Evolutionary conservation across 2,888 invertebrate genomes (phyloP), one percentile per base, ranked within the genome.

Genomic region (Cosmia pyralina): DNA sequence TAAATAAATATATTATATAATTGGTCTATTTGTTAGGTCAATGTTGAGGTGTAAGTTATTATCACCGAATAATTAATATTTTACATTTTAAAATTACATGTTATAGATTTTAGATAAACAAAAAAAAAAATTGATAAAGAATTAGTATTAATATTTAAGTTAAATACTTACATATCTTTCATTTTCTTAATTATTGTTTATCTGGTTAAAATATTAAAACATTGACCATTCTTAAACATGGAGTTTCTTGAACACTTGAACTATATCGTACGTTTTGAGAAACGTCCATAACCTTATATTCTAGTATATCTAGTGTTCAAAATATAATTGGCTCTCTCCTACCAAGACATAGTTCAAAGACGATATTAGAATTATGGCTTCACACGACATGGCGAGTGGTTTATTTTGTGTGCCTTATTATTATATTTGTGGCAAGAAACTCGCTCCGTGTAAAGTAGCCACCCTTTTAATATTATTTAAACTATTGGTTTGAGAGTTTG

Each of bases 381-480:
- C 17, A 46, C n/a, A 22, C 38, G 22, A 66, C 28, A 66, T 59
- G 10, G 19, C 15, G 13, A 62, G 15, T 44, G 10, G 34, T 8
- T 8, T 38, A 34, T 64, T 65, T 38, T 46, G 17, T 19, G 17
- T 7, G 17, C 22, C 10, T 58, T 22, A 15, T n/a, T 46, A 48
- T 75, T 41, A 75, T 22, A 52, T 53, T 74, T 53, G 0, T 1
- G 1, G 13, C 15, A 13, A 59, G 28, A 59, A 70, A 41, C 15
- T 52, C 13, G 28, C 17, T 58, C 28, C 13, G n/a, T 34, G 13
- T 44, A 19, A 52, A 22, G 22, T 28, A 50, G 15, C 7, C 0
- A 41, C 41, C 17, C 13, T 19, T 28, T 48, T 34, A 55, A 5
- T 22, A 48, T 22, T 34, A 15, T n/a, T n/a, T n/a, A n/a, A n/a